Conservation (phyloP, 2,113 vertebrate genomes). For the Triplophysa tibetana region DNA sequence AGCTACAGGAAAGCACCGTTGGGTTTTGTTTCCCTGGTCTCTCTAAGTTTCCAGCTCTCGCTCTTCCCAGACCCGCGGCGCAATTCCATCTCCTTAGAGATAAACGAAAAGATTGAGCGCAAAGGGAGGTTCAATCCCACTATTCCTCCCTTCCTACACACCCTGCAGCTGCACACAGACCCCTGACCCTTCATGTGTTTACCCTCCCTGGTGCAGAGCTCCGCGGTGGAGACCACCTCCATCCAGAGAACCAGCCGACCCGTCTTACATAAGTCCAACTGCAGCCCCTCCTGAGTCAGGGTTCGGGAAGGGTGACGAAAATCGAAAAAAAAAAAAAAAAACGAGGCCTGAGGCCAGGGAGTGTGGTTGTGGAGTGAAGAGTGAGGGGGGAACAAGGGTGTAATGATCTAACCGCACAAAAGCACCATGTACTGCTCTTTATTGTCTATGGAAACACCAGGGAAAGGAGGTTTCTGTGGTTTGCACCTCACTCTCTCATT, state of each 20-base stretch:
- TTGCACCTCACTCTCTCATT: constrained; percentile 40
- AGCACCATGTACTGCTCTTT: constrained; percentile 18
- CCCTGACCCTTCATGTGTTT: constrained; percentile 22
- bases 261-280: not conserved
- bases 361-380: constrained; percentile 43
- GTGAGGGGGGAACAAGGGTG: constrained; percentile 20
- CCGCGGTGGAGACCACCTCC: not conserved
- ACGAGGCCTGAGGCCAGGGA: not conserved
- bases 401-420: constrained; percentile 50
- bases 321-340: too few relatives aligned
- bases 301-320: not conserved
- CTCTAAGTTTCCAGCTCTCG: not conserved
- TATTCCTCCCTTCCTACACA: not conserved
- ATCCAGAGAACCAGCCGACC: not conserved
- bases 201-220: not conserved
- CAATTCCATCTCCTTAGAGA: not conserved
- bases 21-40: not conserved
- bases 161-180: not conserved
- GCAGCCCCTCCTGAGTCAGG: not conserved
- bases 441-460: constrained; percentile 17
- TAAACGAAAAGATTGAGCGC: not conserved
- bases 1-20: too few relatives aligned
- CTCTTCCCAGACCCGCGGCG: not conserved
- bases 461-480: constrained; percentile 31
- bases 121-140: constrained; percentile 2